phyloP scores from a whole-genome alignment of 2,888 invertebrate species.

The Itoplectis maculator region DNA sequence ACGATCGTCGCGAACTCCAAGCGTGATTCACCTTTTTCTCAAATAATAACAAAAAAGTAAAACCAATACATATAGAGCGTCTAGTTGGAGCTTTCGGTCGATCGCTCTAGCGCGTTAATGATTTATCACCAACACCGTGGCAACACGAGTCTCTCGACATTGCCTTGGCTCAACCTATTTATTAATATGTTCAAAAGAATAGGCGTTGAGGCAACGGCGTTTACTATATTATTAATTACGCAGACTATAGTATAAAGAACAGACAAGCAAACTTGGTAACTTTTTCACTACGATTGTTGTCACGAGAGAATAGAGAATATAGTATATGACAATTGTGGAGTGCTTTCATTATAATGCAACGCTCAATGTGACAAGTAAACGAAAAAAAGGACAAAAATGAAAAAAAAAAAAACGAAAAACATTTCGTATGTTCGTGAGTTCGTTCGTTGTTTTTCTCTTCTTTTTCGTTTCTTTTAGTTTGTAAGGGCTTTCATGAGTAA shows the following conservation, averaged over 20 bases:
- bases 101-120: conserved; percentile 7
- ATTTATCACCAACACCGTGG: conserved; percentile 26
- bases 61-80: conserved; percentile 22
- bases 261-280: conserved; percentile 56
- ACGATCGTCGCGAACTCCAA: conserved; percentile 49
- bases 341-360: conserved; percentile 68
- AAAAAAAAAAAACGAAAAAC: background rate
- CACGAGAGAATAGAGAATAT: conserved; percentile 51
- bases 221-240: conserved; percentile 47
- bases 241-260: conserved; percentile 37
- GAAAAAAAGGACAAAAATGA: background rate
- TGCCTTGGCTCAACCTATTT: conserved; percentile 72
- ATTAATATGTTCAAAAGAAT: conserved; percentile 72
- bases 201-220: conserved; percentile 66
- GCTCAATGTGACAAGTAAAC: conserved; percentile 63
- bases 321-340: conserved; percentile 63
- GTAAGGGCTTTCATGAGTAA: conserved; percentile 33
- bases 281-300: conserved; percentile 70
- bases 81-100: conserved; percentile 19
- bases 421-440: conserved; percentile 49
- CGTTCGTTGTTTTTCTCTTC: conserved; percentile 56
- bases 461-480: conserved; percentile 42
- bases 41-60: conserved; percentile 17
- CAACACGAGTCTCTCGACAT: conserved; percentile 58
- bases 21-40: conserved; percentile 39